These are phyloP conservation scores for Trypoxylus dichotomus DNA, from an alignment of 1,140 invertebrate species.

Conservation along the genomic window DNA sequence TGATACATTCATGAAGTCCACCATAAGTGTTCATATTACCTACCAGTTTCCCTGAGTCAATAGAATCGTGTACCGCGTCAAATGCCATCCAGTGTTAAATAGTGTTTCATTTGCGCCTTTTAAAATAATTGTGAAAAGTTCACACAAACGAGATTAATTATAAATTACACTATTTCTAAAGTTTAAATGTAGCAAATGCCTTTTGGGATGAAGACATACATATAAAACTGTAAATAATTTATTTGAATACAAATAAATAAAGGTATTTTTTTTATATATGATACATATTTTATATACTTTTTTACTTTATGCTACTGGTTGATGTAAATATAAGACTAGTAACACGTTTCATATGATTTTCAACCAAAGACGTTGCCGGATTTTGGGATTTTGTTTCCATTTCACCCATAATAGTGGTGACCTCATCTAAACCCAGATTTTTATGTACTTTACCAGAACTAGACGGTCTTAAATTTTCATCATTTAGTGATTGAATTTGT, in stretches of 20 bases:
- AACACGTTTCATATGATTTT: conserved; percentile 4
- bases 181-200: neutral
- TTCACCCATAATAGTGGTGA: conserved; percentile 30
- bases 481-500: conserved; percentile 24
- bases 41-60: no score
- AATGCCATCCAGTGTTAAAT: no score
- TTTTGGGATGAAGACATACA: neutral
- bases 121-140: no score
- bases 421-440: conserved; percentile 34
- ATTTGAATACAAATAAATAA: neutral
- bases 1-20: no score
- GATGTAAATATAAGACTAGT: conserved; percentile 29
- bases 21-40: no score
- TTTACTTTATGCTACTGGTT: conserved; percentile 4
- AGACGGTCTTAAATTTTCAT: conserved; percentile 23
- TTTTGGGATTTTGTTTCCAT: conserved; percentile 5
- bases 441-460: conserved; percentile 19
- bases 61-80: no score
- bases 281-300: neutral
- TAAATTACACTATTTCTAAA: no score
- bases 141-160: no score
- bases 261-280: neutral
- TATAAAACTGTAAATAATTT: neutral
- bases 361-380: neutral
- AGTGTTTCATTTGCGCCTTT: no score